Percentiles rank a stretch among this genome's conserved stretches.
phyloP scores from a whole-genome alignment of 2,113 vertebrate genomes.

The Scomber japonicus region DNA sequence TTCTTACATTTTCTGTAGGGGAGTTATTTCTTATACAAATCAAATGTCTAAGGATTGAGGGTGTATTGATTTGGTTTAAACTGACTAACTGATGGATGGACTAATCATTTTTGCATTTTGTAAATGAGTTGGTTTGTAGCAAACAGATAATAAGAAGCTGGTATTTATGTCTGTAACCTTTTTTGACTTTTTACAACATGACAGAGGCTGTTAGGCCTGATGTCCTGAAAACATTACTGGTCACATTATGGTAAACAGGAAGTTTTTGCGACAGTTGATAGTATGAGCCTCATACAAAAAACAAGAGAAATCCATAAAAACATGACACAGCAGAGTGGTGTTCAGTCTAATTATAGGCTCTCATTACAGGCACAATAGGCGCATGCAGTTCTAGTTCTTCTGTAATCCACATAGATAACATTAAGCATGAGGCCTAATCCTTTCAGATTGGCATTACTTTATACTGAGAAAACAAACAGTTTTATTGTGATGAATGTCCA shows the following conservation, averaged over 20 bases:
- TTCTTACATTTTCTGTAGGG: too few species aligned
- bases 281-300: conserved; percentile 10
- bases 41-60: too few species aligned
- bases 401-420: conserved; percentile 66
- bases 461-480: conserved; percentile 40
- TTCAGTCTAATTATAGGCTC: conserved; percentile 57
- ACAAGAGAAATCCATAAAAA: conserved; percentile 10
- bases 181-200: conserved; percentile 13
- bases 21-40: too few species aligned
- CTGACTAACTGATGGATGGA: too few species aligned
- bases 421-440: conserved; percentile 53
- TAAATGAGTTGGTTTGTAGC: background rate
- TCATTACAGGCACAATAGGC: conserved; percentile 35
- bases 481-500: conserved; percentile 32
- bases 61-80: background rate
- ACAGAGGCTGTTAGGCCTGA: background rate
- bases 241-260: conserved; percentile 6
- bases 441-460: conserved; percentile 50
- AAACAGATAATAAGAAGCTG: background rate
- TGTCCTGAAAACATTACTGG: background rate
- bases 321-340: conserved; percentile 30
- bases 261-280: background rate
- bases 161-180: background rate
- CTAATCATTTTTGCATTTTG: background rate
- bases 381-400: conserved; percentile 40